A percentile compares a stretch with the other conserved stretches of the same genome.
Evolutionary conservation across 2,113 vertebrate genomes (phyloP).

Genomic region (Paratilapia polleni): DNA sequence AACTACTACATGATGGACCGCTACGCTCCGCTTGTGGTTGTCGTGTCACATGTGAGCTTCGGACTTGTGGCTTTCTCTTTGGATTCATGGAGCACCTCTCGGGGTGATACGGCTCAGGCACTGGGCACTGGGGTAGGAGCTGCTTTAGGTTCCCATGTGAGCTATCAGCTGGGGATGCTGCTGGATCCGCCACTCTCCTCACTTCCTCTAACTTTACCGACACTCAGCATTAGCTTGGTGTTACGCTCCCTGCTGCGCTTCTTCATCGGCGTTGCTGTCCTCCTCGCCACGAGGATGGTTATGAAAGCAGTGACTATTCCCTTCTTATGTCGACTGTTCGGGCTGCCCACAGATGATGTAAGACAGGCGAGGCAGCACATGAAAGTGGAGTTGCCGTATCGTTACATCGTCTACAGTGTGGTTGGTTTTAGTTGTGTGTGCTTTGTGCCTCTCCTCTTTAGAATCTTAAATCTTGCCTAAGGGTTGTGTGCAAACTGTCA

Average conservation of each 20-base stretch:
- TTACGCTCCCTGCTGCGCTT: conserved; percentile 85
- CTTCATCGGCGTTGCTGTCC: conserved; percentile 84
- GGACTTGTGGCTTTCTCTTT: conserved; percentile 94
- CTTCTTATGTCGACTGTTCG: conserved; percentile 85
- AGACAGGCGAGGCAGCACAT: conserved; percentile 89
- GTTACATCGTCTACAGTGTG: conserved; percentile 90
- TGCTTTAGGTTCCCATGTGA: conserved; percentile 87
- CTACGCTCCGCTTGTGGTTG: conserved; percentile 87
- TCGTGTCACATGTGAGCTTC: conserved; percentile 88
- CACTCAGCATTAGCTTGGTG: conserved; percentile 78
- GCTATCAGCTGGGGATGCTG: conserved; percentile 83
- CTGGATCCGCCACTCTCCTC: conserved; percentile 80
- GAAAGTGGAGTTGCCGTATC: conserved; percentile 93
- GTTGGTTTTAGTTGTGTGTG: conserved; percentile 91
- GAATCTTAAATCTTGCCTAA: conserved; percentile 87
- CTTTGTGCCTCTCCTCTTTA: conserved; percentile 88
- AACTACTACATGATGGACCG: conserved; percentile 89
- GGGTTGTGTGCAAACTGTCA: conserved; percentile 22
- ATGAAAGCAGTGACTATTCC: conserved; percentile 94
- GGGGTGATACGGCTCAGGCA: conserved; percentile 94
- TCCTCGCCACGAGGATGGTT: conserved; percentile 82
- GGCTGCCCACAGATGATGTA: conserved; percentile 82
- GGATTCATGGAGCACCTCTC: conserved; percentile 96
- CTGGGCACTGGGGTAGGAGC: conserved; percentile 91
- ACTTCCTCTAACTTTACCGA: conserved; percentile 85